Percentiles rank a stretch among this genome's conserved stretches.
phyloP scores from a whole-genome alignment of 23 tunicate genomes.

The Oikopleura dioica region DNA sequence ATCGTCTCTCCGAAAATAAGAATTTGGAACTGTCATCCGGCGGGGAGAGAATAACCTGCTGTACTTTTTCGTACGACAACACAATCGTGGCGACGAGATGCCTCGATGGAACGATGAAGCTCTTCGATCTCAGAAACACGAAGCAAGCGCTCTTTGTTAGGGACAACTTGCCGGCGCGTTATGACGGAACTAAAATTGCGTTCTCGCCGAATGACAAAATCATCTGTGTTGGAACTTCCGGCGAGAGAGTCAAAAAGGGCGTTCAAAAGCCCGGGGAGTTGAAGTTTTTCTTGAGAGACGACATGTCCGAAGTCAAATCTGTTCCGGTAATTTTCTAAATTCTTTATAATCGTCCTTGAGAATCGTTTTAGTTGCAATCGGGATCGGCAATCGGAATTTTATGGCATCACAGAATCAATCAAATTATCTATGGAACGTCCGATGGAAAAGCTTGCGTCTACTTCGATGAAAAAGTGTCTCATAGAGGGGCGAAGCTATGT shows the following conservation, averaged over 20 bases:
- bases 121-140: constrained; percentile 53
- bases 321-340: background rate
- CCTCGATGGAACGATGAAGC: constrained; percentile 65
- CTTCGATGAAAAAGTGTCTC: constrained; percentile 40
- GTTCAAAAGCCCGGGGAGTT: too few species aligned
- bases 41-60: too few species aligned
- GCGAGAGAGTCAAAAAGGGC: constrained; percentile 25
- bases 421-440: constrained; percentile 45
- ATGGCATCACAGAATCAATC: constrained; percentile 86
- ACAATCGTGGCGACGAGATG: constrained; percentile 37
- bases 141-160: background rate
- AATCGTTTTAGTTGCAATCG: background rate
- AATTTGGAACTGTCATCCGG: too few species aligned
- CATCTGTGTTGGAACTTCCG: constrained; percentile 57
- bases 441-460: constrained; percentile 51
- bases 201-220: constrained; percentile 66
- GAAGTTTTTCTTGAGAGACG: background rate
- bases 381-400: constrained; percentile 20
- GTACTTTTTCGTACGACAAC: constrained; percentile 36
- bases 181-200: constrained; percentile 37
- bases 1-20: too few species aligned
- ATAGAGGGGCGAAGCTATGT: constrained; percentile 68
- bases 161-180: background rate
- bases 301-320: background rate
- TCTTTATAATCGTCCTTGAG: background rate